phyloP scores from a whole-genome alignment of 2,888 invertebrate species.

The Pantelozetes paolii region DNA sequence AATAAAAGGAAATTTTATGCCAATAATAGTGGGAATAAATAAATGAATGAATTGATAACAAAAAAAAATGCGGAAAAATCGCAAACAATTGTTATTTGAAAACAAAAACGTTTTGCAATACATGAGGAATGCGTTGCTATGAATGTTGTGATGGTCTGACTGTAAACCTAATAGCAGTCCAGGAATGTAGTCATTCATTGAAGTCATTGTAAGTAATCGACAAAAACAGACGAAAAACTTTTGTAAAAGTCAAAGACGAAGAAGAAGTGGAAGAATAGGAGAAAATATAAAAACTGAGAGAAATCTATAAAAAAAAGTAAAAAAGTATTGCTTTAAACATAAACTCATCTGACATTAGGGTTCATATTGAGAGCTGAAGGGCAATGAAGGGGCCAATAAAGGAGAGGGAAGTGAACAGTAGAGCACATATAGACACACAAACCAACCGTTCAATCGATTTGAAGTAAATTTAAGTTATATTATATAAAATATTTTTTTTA shows the following conservation, averaged over 20 bases:
- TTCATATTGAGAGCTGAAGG: slow-evolving; percentile 12
- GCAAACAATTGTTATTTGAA: slow-evolving; percentile 19
- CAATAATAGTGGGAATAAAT: slow-evolving; percentile 8
- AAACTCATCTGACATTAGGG: slow-evolving; percentile 23
- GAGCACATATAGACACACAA: not conserved
- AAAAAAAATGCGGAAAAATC: not conserved
- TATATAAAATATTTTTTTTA: not conserved
- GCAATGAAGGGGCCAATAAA: slow-evolving; percentile 21
- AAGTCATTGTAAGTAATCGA: not conserved
- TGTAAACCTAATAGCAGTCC: not conserved
- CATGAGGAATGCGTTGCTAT: slow-evolving; percentile 29
- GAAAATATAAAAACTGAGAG: not conserved
- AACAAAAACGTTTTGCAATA: slow-evolving; percentile 7
- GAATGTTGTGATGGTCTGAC: slow-evolving; percentile 11
- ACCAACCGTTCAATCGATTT: slow-evolving; percentile 21
- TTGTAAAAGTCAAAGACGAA: slow-evolving; percentile 14
- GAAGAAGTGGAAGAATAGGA: not conserved
- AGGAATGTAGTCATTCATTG: slow-evolving; percentile 2
- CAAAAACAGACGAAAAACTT: not conserved
- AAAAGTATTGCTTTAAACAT: slow-evolving; percentile 27
- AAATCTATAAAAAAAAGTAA: slow-evolving; percentile 9
- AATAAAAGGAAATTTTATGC: not conserved
- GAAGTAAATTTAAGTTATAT: not conserved
- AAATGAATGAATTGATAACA: slow-evolving; percentile 11
- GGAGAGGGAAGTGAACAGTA: not conserved